These are phyloP conservation scores for Drepana falcataria DNA, from an alignment of 2,888 invertebrate genomes.

Conservation along the genomic window DNA sequence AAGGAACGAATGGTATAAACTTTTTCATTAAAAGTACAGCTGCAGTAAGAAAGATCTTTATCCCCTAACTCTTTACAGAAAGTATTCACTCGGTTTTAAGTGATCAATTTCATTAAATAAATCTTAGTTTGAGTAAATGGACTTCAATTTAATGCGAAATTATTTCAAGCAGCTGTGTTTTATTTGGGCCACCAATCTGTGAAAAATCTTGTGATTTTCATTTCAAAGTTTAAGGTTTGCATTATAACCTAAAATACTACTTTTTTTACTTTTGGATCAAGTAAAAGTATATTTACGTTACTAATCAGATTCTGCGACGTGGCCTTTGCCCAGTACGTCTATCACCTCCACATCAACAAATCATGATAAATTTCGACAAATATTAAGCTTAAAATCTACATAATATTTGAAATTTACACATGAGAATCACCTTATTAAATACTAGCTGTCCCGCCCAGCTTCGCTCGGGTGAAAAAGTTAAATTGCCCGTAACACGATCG, in stretches of 20 bases:
- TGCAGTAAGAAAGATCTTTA: not conserved
- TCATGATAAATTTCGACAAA: not conserved
- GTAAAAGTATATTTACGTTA: not conserved
- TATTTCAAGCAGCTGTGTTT: too few species aligned
- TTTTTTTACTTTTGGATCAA: not conserved
- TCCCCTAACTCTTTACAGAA: not conserved
- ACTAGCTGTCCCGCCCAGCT: too few species aligned
- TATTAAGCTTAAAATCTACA: not conserved
- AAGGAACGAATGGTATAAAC: not conserved
- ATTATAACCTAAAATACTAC: not conserved
- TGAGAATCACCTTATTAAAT: slow-evolving; percentile 10
- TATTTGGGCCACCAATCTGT: too few species aligned
- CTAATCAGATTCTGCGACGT: not conserved
- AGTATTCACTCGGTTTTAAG: not conserved
- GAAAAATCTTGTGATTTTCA: too few species aligned
- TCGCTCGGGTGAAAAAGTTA: too few species aligned
- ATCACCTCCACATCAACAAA: not conserved
- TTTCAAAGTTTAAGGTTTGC: too few species aligned
- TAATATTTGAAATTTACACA: slow-evolving; percentile 8
- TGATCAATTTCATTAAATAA: not conserved
- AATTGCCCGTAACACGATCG: too few species aligned
- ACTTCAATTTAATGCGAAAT: too few species aligned
- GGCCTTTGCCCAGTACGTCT: not conserved
- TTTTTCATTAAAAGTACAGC: not conserved
- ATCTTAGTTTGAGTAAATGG: too few species aligned